Base-by-base conservation (phyloP, 2,888 invertebrate genomes). In the Athalia cordata region DNA sequence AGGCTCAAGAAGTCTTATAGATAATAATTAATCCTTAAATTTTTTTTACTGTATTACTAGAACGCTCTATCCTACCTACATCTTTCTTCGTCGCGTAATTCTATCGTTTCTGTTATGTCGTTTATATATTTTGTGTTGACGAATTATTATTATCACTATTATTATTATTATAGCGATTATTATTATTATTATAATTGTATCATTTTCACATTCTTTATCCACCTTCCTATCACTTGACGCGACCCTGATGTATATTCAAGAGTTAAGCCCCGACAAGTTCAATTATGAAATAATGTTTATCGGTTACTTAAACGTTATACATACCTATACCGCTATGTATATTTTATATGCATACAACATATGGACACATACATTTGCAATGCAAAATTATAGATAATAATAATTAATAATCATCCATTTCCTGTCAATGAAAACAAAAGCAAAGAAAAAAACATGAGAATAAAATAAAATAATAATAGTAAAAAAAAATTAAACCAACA, bases 1-100 rank as follows among this genome's bases (percentile, higher is more conserved):
- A n/a, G 75, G 55, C 75, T 62, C 43, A 64, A 64, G 29, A 29
- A 29, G 75, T 62, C 62, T 75, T 61, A 45, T 52, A 59, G 47
- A 75, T 75, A n/a, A 75, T 75, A 50, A 50, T 62, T 75, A 47
- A 62, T 75, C 61, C 61, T 50, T 75, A 29, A 62, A 29, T 29
- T 62, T 75, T 70, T 75, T 75, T 13, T 75, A 75, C 62, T 64
- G 75, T 75, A 75, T 62, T 64, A 50, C 50, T 75, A 62, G 29
- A 75, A 75, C 13, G 75, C 62, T 75, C 75, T 75, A 29, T 75
- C 49, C 62, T 75, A 29, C 29, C 29, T 29, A 29, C 29, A 29
- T 29, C 29, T 29, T 29, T 29, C 2, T 29, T 61, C 62, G 61
- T 62, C 62, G 62, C 75, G 72, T 52, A 75, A 52, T 62, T 64